Percentiles rank a stretch among this genome's conserved stretches.
Conservation (phyloP, 2,888 invertebrate species). For the Drosophila aldrichi region DNA sequence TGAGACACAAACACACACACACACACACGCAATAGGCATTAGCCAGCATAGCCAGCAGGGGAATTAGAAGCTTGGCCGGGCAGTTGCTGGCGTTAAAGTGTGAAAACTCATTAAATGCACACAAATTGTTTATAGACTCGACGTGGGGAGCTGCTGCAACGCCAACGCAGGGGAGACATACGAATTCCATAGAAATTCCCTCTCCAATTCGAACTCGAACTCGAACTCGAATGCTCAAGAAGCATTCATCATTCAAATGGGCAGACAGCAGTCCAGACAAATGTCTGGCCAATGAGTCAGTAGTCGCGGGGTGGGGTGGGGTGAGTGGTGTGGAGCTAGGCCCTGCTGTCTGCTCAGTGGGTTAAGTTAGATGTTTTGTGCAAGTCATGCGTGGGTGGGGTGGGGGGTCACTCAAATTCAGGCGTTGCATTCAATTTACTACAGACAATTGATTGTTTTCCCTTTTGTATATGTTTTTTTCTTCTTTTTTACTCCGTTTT, state of each 20-base stretch:
- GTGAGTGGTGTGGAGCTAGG: not conserved
- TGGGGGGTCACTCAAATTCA: constrained; percentile 18
- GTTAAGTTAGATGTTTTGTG: constrained; percentile 47
- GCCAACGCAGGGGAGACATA: constrained; percentile 35
- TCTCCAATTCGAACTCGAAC: constrained; percentile 6
- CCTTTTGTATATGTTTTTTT: constrained; percentile 19
- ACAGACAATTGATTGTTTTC: constrained; percentile 70
- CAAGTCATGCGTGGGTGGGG: constrained; percentile 41
- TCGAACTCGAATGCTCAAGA: constrained; percentile 14
- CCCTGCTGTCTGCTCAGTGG: constrained; percentile 42
- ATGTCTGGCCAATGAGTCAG: constrained; percentile 60
- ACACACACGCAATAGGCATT: constrained; percentile 21
- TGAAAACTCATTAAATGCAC: constrained; percentile 75
- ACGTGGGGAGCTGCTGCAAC: constrained; percentile 20
- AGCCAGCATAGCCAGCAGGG: not conserved
- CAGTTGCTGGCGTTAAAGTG: constrained; percentile 63
- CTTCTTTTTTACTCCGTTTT: not conserved
- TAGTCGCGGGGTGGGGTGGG: not conserved
- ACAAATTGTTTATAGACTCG: constrained; percentile 68
- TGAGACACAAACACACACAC: constrained; percentile 47
- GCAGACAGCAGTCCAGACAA: constrained; percentile 47
- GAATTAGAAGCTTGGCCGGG: constrained; percentile 29
- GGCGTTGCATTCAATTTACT: constrained; percentile 67
- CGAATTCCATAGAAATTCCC: constrained; percentile 20
- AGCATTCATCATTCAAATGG: constrained; percentile 52